Evolutionary conservation across 2,797 vertebrate genomes (phyloP).

Genomic region (Thaleichthys pacificus): DNA sequence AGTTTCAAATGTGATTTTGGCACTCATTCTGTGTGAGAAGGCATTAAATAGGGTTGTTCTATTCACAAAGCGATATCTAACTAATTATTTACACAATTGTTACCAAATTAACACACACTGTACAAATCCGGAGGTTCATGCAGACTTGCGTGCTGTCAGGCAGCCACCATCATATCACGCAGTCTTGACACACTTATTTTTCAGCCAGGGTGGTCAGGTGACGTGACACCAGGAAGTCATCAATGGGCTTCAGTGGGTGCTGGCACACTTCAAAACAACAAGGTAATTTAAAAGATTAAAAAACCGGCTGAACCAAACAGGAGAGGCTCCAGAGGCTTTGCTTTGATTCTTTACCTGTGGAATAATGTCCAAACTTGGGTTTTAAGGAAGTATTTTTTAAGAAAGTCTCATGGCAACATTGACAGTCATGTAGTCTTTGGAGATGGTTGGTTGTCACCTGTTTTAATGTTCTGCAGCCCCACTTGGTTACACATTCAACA

Average conservation of each 20-base stretch:
- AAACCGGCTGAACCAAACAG: not conserved
- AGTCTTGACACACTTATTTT: too few species aligned
- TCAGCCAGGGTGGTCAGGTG: constrained; percentile 5
- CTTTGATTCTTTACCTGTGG: constrained; percentile 11
- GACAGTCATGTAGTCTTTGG: constrained; percentile 3
- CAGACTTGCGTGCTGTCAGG: too few species aligned
- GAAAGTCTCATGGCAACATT: not conserved
- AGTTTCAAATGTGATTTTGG: not conserved
- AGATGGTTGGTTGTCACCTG: not conserved
- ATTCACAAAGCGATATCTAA: too few species aligned
- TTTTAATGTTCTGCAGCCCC: not conserved
- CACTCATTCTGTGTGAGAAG: too few species aligned
- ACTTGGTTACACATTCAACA: not conserved
- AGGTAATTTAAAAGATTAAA: constrained; percentile 26
- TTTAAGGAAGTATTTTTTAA: not conserved
- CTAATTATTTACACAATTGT: too few species aligned
- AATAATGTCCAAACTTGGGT: constrained; percentile 17
- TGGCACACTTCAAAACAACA: not conserved
- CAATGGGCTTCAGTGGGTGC: constrained; percentile 11
- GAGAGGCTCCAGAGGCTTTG: not conserved
- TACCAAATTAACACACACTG: too few species aligned
- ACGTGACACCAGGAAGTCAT: constrained; percentile 18
- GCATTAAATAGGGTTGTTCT: too few species aligned
- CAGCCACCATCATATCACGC: too few species aligned
- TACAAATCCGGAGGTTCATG: too few species aligned